A percentile compares a stretch with the other conserved stretches of the same genome.
phyloP scores from a whole-genome alignment of 2,113 vertebrate genomes.

The Centropristis striata region DNA sequence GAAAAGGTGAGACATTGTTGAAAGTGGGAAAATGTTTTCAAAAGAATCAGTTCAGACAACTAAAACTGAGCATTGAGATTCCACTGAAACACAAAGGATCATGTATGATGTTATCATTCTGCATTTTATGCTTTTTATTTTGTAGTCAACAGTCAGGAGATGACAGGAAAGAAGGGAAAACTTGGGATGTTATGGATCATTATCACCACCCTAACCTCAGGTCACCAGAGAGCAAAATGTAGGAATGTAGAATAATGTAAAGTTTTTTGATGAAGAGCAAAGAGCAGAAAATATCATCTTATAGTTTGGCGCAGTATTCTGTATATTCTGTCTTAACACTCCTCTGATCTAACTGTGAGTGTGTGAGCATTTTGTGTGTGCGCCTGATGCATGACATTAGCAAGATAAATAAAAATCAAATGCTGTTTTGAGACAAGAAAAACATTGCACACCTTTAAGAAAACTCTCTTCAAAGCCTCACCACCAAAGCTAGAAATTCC shows the following conservation, averaged over 20 bases:
- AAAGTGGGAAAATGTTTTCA: too few species aligned
- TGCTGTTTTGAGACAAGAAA: constrained; percentile 67
- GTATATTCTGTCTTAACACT: constrained; percentile 53
- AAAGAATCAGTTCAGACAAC: not conserved
- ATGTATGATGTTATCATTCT: not conserved
- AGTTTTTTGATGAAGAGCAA: constrained; percentile 4
- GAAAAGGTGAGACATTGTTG: too few species aligned
- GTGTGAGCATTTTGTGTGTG: constrained; percentile 30
- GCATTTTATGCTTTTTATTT: constrained; percentile 23
- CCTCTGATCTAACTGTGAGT: constrained; percentile 53
- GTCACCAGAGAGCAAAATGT: not conserved
- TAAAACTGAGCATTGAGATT: not conserved
- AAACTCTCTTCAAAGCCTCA: constrained; percentile 80
- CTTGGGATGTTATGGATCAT: not conserved
- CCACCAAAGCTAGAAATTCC: constrained; percentile 72
- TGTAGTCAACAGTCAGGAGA: not conserved
- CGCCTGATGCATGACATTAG: constrained; percentile 49
- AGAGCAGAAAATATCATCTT: constrained; percentile 5
- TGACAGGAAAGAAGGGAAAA: not conserved
- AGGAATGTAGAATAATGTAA: not conserved
- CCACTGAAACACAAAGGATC: not conserved
- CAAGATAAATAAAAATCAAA: constrained; percentile 78
- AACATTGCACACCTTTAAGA: constrained; percentile 75
- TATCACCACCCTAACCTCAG: not conserved
- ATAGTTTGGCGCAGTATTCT: constrained; percentile 25